Evolutionary conservation across 2,797 vertebrate species (phyloP).

Genomic region (Pseudomugil gertrudae): DNA sequence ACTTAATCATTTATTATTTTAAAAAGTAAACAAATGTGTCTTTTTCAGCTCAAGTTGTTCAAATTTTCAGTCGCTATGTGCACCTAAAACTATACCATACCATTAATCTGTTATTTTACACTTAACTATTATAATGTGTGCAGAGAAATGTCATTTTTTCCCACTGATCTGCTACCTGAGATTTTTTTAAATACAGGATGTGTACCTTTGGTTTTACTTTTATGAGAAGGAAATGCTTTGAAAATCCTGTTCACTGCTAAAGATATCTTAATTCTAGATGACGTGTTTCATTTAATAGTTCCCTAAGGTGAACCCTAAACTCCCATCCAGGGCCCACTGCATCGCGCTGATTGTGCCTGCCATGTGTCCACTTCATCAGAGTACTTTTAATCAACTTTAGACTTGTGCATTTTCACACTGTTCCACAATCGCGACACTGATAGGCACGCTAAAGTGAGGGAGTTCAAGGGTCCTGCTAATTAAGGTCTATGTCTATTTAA

Average conservation of each 20-base stretch:
- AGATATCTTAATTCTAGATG: background rate
- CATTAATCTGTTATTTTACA: constrained; percentile 30
- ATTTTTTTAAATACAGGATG: constrained; percentile 31
- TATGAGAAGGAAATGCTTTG: constrained; percentile 27
- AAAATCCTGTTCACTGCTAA: background rate
- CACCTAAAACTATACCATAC: constrained; percentile 30
- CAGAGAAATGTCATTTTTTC: constrained; percentile 32
- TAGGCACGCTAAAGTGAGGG: constrained; percentile 62
- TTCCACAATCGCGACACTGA: constrained; percentile 62
- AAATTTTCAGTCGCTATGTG: constrained; percentile 45
- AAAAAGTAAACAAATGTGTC: constrained; percentile 34
- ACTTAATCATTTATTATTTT: constrained; percentile 15
- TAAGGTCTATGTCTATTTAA: constrained; percentile 83
- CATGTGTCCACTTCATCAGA: constrained; percentile 59
- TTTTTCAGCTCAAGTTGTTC: constrained; percentile 21
- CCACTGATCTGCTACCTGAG: constrained; percentile 57
- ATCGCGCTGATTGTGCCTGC: constrained; percentile 52
- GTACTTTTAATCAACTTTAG: constrained; percentile 64
- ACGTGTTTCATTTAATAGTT: background rate
- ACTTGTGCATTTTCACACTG: constrained; percentile 57
- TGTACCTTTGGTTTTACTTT: constrained; percentile 20
- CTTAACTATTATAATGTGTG: constrained; percentile 33
- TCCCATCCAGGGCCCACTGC: constrained; percentile 21
- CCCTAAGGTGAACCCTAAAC: constrained; percentile 18
- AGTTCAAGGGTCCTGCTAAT: constrained; percentile 83